A percentile compares a stretch with the other conserved stretches of the same genome.
These are phyloP conservation scores for Catharus minimus DNA, from an alignment of 2,113 vertebrate genomes.

Conservation along the genomic window DNA sequence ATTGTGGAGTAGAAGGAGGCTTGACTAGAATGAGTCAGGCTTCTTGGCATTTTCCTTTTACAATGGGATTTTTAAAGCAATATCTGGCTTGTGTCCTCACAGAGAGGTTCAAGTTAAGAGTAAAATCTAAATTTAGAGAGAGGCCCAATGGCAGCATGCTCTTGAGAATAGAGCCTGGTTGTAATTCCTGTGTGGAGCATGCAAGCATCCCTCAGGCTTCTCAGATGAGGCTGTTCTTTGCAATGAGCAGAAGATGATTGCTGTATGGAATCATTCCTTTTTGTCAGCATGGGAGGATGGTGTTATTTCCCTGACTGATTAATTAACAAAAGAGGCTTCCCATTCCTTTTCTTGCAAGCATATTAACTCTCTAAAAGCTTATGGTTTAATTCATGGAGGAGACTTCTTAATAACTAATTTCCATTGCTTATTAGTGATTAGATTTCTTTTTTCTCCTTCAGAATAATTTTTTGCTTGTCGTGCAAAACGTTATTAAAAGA, in stretches of 20 bases:
- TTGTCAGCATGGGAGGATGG: not conserved
- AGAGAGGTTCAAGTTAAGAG: not conserved
- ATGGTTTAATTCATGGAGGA: not conserved
- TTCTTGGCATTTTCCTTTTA: not conserved
- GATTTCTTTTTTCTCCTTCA: not conserved
- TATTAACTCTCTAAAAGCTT: not conserved
- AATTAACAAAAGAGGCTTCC: not conserved
- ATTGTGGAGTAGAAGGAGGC: not conserved
- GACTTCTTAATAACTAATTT: not conserved
- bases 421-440: not conserved
- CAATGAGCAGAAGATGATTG: not conserved
- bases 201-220: not conserved
- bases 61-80: not conserved
- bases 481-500: not conserved
- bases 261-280: not conserved
- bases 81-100: not conserved
- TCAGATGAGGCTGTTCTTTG: not conserved
- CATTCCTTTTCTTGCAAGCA: not conserved
- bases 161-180: not conserved
- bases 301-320: not conserved
- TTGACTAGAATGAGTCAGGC: not conserved
- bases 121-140: conserved; percentile 3
- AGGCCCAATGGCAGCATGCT: not conserved
- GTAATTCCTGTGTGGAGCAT: not conserved
- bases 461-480: not conserved